Evolutionary conservation across 2,113 vertebrate species (phyloP).

Genomic region (Mastomys natalensis): DNA sequence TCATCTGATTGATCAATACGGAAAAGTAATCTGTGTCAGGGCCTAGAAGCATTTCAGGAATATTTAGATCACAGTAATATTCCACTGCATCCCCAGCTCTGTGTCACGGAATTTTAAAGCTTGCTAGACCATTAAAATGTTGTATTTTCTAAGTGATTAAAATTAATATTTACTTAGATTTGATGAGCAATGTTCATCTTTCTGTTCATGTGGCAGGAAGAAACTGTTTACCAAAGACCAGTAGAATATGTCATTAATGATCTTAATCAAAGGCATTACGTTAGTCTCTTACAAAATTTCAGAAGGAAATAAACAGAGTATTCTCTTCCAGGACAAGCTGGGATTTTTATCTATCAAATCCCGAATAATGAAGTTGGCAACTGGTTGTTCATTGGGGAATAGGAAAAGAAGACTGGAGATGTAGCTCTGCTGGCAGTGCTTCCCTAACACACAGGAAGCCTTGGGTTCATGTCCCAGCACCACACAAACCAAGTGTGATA

Average conservation of each 20-base stretch:
- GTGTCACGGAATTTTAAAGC: constrained; percentile 34
- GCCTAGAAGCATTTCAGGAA: neutral
- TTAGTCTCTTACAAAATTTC: constrained; percentile 6
- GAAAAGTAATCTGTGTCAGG: neutral
- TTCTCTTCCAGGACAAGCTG: neutral
- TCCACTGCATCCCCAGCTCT: neutral
- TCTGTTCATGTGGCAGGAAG: constrained; percentile 3
- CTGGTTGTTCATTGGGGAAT: neutral
- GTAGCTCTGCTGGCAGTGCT: neutral
- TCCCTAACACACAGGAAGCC: fast-evolving
- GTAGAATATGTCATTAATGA: constrained; percentile 21
- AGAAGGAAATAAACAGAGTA: constrained; percentile 11
- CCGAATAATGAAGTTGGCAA: neutral
- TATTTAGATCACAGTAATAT: neutral
- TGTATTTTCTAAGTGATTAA: neutral
- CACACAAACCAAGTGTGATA: too few relatives aligned
- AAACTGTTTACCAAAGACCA: constrained; percentile 25
- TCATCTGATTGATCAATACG: neutral
- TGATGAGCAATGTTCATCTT: neutral
- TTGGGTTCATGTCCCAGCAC: neutral
- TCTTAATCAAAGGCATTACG: neutral
- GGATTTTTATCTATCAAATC: constrained; percentile 8
- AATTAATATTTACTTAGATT: constrained; percentile 33
- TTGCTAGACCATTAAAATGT: neutral
- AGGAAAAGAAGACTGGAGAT: neutral